phyloP scores from a whole-genome alignment of 2,113 vertebrate genomes.

The Telmatochromis sp. region DNA sequence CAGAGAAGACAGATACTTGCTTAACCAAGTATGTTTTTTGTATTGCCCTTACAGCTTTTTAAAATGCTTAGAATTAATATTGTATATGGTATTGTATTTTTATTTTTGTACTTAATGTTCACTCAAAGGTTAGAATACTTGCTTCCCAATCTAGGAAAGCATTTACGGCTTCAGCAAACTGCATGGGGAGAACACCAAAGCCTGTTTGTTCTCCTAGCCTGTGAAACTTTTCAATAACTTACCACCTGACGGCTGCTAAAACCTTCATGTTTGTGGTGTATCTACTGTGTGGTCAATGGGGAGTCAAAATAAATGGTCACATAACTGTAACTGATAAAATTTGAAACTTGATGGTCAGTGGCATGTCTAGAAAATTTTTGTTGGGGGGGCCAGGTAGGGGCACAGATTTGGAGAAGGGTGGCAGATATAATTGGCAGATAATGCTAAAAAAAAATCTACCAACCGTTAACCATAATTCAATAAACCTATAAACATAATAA shows the following conservation, averaged over 20 bases:
- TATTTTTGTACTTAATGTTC: no score
- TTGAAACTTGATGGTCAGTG: not conserved
- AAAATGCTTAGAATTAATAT: no score
- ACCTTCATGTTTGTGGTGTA: not conserved
- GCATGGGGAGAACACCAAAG: not conserved
- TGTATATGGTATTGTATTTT: no score
- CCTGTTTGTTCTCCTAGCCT: not conserved
- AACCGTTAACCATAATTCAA: no score
- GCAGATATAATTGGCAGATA: not conserved
- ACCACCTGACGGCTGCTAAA: not conserved
- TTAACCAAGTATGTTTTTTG: no score
- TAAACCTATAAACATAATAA: no score
- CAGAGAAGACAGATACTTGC: not conserved
- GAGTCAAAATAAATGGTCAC: not conserved
- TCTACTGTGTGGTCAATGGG: not conserved
- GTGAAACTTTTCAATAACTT: not conserved
- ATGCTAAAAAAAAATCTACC: no score
- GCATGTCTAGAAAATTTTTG: not conserved
- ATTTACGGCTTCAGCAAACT: not conserved
- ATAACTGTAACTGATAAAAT: not conserved
- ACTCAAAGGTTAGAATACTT: no score
- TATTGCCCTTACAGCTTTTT: no score
- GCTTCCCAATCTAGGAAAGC: not conserved
- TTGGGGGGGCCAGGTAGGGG: no score
- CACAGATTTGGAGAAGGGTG: no score